Percentiles rank a stretch among this genome's conserved stretches.
Conservation (phyloP, 2,797 vertebrate genomes). For the Linurgus olivaceus region DNA sequence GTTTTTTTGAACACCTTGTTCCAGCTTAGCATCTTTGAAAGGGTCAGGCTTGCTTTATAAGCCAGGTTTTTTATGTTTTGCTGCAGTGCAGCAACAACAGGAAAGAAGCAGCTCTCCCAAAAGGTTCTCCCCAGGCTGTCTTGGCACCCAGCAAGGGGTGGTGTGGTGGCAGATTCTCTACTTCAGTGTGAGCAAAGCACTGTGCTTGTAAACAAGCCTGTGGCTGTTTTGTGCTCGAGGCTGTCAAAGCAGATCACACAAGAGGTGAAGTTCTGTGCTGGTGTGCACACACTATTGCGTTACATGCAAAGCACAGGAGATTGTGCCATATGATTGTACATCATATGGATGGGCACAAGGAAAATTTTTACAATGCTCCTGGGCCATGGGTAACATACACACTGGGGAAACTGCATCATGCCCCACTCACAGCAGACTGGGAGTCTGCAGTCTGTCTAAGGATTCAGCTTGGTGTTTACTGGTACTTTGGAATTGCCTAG, state of each 20-base stretch:
- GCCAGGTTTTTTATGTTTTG: neutral
- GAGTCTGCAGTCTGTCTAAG: neutral
- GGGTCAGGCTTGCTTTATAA: neutral
- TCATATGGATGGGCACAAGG: neutral
- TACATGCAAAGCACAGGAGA: neutral
- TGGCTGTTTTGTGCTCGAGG: neutral
- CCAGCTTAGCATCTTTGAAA: neutral
- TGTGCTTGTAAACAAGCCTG: neutral
- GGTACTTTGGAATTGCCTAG: neutral
- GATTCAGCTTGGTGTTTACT: neutral
- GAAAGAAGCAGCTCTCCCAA: neutral
- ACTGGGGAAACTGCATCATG: neutral
- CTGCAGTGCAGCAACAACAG: neutral
- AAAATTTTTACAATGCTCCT: neutral
- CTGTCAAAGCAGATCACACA: neutral
- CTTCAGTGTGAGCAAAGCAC: neutral
- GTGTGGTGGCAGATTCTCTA: neutral
- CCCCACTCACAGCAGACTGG: rapidly evolving
- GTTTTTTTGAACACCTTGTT: neutral
- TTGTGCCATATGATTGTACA: neutral
- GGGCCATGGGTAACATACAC: neutral
- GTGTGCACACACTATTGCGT: rapidly evolving
- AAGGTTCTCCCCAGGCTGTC: neutral
- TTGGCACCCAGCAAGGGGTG: neutral
- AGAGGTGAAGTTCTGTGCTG: neutral